Evolutionary conservation across 1,140 invertebrate species (phyloP), one percentile per base, ranked within the genome.

Genomic region (Bombus picipes): DNA sequence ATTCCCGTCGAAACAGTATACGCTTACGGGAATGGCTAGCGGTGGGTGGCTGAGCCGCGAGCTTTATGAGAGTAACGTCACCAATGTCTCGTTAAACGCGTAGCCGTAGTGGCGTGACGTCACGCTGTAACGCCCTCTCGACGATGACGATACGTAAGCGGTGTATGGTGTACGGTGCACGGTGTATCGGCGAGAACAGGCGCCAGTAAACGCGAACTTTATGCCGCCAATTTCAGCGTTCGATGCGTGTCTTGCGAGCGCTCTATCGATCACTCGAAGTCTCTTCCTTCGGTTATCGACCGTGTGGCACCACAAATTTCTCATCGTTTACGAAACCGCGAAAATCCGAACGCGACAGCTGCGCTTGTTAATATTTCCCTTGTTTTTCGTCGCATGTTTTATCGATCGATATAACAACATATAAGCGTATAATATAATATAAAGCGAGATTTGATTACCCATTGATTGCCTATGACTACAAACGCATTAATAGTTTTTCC

Each of bases 31-130:
- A 9, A 37, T n/a, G 34, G 32, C 73, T 53, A 73, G 47, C 0
- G 47, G 39, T 71, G 72, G 87, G 13, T 74, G 62, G 68, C 13
- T 34, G 83, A 85, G 72, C 72, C 28, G 37, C 41, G 53, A 68
- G 59, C 73, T 89, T 88, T 88, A 89, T 79, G 72, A 71, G 87
- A 88, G 79, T 82, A 88, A 88, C 88, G 88, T 86, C 88, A 88
- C 62, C 75, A 32, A 70, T 41, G 74, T 72, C 70, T 78, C 70
- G 76, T 86, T 86, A 86, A 86, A 86, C 34, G 87, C 39, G 43
- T 72, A 72, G 82, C 74, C 28, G 25, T 88, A 73, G 82, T 32
- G 47, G 10, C n/a, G 72, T 89, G 75, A 89, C 88, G 87, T 89
- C 87, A 89, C 75, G 37, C n/a, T 28, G 78, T 81, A 59, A 76